Evolutionary conservation across 2,113 vertebrate genomes (phyloP).

Genomic region (Elaphurus davidianus): DNA sequence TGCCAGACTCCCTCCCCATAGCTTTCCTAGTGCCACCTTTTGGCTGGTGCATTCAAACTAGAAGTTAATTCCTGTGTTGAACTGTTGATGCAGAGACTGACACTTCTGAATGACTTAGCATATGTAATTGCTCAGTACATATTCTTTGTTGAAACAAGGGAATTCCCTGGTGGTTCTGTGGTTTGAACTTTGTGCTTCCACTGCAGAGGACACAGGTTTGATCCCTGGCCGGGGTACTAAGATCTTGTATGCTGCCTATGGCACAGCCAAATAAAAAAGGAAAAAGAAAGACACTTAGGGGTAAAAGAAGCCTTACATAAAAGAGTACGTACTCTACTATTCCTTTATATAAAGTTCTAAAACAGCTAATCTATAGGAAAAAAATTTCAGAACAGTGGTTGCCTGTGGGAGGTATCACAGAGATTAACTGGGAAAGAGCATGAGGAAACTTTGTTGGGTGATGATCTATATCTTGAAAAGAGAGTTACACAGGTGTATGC

Average conservation of each 20-base stretch:
- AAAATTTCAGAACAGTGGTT: not conserved
- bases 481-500: not conserved
- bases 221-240: not conserved
- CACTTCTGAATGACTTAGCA: not conserved
- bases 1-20: not conserved
- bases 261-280: not conserved
- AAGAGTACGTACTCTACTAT: not conserved
- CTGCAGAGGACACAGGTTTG: not conserved
- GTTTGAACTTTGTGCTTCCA: not conserved
- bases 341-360: not conserved
- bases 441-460: not conserved
- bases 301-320: not conserved
- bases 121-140: not conserved
- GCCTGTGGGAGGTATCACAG: not conserved
- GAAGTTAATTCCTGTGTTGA: not conserved
- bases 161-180: not conserved
- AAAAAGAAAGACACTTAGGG: not conserved
- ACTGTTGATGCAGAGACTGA: not conserved
- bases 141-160: not conserved
- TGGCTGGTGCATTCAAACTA: not conserved
- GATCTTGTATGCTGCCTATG: not conserved
- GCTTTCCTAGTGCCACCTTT: not conserved
- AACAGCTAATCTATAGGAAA: slow-evolving; percentile 3
- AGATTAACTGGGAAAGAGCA: not conserved
- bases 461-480: not conserved